A percentile compares a stretch with the other conserved stretches of the same genome.
These are phyloP conservation scores for Amphipyra tragopoginis DNA, from an alignment of 2,888 invertebrate species.

Conservation along the genomic window DNA sequence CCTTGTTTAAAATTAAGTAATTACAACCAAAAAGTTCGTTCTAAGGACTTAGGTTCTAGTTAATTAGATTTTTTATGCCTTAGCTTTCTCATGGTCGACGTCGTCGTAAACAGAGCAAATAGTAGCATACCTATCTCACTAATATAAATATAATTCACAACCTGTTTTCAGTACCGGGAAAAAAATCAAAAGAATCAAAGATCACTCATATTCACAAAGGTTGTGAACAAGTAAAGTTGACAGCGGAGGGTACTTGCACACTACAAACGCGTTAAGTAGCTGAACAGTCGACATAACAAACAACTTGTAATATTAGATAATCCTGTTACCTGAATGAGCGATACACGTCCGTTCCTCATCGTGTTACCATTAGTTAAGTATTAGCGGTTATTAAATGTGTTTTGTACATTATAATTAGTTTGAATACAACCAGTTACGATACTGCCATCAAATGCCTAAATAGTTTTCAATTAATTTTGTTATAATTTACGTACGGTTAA, in stretches of 20 bases:
- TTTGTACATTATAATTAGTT: conserved; percentile 87
- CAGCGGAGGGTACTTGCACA: conserved; percentile 34
- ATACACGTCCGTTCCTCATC: conserved; percentile 86
- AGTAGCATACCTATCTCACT: conserved; percentile 42
- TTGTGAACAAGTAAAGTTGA: conserved; percentile 30
- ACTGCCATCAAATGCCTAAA: conserved; percentile 90
- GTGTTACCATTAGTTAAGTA: conserved; percentile 89
- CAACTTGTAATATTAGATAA: conserved; percentile 64
- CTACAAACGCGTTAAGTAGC: conserved; percentile 34
- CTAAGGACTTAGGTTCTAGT: conserved; percentile 89
- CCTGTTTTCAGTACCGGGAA: conserved; percentile 18
- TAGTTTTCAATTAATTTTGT: conserved; percentile 82
- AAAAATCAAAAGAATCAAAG: conserved; percentile 16
- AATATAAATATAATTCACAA: conserved; percentile 36
- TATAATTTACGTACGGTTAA: conserved; percentile 76
- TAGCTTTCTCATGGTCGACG: conserved; percentile 67
- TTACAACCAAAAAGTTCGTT: conserved; percentile 90
- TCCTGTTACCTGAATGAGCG: conserved; percentile 88
- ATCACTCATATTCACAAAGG: conserved; percentile 29
- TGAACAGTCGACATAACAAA: conserved; percentile 57
- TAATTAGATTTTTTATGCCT: conserved; percentile 73
- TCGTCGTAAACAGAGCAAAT: conserved; percentile 56
- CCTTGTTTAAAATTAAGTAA: conserved; percentile 83
- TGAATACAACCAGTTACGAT: conserved; percentile 87
- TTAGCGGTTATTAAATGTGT: conserved; percentile 78